Base-by-base conservation (phyloP, 2,113 vertebrate genomes). In the Halichoeres trimaculatus region DNA sequence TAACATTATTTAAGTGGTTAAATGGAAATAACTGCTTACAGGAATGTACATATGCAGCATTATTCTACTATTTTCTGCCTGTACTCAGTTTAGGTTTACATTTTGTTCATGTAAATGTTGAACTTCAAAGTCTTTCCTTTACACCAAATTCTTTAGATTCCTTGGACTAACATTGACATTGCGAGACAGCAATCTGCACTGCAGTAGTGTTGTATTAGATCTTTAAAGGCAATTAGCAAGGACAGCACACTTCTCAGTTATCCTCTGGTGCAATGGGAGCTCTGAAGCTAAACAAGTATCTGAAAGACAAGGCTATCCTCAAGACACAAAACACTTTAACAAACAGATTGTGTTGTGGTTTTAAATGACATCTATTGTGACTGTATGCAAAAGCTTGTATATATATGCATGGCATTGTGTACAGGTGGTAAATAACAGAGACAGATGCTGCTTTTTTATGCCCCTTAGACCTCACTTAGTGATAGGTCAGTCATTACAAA, bases 241-340 rank as follows among this genome's bases (percentile, higher is more conserved):
- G 30, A 30, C 30, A 30, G 5, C 8, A 43, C 3, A 66, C 48
- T 4, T 48, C 7, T 72, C 12, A 26, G n/a, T 38, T 23, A 50
- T 16, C 5, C 19, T 24, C 6, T 23, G 16, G 48, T 14, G 22
- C 12, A 40, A 6, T 17, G 13, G 17, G 1, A 9, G 20, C 45
- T 43, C 40, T 22, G 20, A 53, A 26, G 38, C 20, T 24, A 16
- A 23, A 23, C n/a, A 16, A 35, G 50, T 13, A 19, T 57, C 41
- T 35, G 17, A 57, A 65, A 20, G 64, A 62, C 47, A 38, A n/a
- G 12, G 47, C 22, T 61, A 3, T 43, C 72, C 72, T 40, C 13
- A 55, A 68, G 79, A 73, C 59, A 71, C 57, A 69, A 76, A 77
- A 87, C 63, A 77, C 17, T 17, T 26, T 0, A 75, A 82, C 73